Conservation (phyloP, 2,113 vertebrate genomes). For the Hystrix cristata region DNA sequence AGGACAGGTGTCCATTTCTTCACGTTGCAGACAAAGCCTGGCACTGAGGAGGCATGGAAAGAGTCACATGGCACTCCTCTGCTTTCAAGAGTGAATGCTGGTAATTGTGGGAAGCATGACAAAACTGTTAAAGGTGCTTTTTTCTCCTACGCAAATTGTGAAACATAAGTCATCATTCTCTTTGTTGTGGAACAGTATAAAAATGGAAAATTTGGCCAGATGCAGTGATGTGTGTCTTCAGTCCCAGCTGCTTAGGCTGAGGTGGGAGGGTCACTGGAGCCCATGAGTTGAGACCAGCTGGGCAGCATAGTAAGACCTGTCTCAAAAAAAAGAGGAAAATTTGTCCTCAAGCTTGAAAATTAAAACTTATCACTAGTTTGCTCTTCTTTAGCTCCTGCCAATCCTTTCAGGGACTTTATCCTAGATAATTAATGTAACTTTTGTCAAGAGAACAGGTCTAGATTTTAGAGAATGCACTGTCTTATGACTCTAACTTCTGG, state of each 20-base stretch:
- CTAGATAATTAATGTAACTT: not conserved
- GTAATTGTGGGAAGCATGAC: not conserved
- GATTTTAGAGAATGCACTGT: not conserved
- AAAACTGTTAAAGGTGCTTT: not conserved
- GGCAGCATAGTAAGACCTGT: not conserved
- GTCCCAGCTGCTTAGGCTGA: not conserved
- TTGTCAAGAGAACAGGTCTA: slow-evolving; percentile 6
- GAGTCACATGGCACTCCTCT: not conserved
- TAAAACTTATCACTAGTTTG: not conserved
- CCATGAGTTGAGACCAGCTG: not conserved
- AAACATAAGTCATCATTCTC: not conserved
- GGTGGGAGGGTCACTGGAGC: not conserved
- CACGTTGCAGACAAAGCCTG: not conserved
- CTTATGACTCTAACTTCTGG: not conserved
- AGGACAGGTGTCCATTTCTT: slow-evolving; percentile 38
- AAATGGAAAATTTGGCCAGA: slow-evolving; percentile 1
- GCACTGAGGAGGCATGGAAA: not conserved
- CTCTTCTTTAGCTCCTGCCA: not conserved
- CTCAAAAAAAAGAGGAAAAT: not conserved
- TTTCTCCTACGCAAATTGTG: not conserved
- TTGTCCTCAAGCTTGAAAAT: slow-evolving; percentile 44
- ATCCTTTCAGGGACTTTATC: slow-evolving; percentile 36
- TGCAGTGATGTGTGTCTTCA: not conserved
- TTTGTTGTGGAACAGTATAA: not conserved
- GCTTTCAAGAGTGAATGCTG: slow-evolving; percentile 27